Evolutionary conservation across 2,797 vertebrate species (phyloP).

Genomic region (Tympanoctomys barrerae): DNA sequence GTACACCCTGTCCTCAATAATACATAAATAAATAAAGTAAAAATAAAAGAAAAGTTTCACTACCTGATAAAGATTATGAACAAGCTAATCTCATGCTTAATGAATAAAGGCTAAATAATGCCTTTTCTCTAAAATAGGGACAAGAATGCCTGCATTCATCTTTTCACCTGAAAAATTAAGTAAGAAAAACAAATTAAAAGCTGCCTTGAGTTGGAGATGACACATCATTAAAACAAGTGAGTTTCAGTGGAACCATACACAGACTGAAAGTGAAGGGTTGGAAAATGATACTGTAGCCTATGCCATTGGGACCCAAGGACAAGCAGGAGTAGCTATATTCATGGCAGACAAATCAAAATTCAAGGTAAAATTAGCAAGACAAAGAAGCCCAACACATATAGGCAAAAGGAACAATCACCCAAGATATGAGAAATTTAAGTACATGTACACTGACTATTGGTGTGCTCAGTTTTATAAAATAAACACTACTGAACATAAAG

Average conservation of each 20-base stretch:
- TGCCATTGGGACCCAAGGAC: neutral
- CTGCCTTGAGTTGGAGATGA: constrained; percentile 4
- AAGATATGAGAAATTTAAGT: neutral
- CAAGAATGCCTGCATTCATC: neutral
- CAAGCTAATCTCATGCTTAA: neutral
- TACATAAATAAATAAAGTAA: neutral
- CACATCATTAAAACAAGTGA: neutral
- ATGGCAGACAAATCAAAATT: neutral
- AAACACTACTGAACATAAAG: neutral
- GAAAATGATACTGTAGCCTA: neutral
- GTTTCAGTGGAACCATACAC: neutral
- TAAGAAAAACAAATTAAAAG: constrained; percentile 35
- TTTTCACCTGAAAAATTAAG: neutral
- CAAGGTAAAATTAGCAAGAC: neutral
- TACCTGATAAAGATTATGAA: neutral
- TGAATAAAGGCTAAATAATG: neutral
- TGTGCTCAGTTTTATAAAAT: neutral
- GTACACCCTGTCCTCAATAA: too few species aligned
- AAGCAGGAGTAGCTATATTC: neutral
- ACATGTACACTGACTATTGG: neutral
- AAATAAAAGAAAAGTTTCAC: neutral
- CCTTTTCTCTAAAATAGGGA: neutral
- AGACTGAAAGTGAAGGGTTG: neutral
- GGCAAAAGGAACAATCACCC: neutral
- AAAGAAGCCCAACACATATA: neutral